phyloP scores from a whole-genome alignment of 2,888 invertebrate genomes.

The Machimus rusticus region DNA sequence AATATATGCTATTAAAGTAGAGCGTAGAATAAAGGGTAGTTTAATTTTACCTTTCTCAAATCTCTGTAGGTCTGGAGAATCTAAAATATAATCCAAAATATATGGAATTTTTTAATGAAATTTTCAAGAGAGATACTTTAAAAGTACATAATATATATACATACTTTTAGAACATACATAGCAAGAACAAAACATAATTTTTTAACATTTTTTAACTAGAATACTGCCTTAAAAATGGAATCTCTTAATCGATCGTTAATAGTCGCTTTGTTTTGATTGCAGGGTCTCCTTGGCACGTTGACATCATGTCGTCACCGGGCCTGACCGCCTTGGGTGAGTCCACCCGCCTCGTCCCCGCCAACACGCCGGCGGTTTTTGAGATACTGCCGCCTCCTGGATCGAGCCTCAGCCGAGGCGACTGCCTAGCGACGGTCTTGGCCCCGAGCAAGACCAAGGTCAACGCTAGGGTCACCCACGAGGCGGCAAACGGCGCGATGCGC shows the following conservation, averaged over 20 bases:
- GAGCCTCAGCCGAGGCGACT: slow-evolving; percentile 66
- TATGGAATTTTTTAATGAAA: no score
- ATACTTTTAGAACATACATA: no score
- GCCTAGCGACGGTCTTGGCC: slow-evolving; percentile 76
- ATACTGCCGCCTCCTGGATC: slow-evolving; percentile 66
- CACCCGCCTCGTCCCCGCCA: slow-evolving; percentile 88
- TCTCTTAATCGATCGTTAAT: neutral
- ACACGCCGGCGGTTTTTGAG: slow-evolving; percentile 88
- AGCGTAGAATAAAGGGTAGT: no score
- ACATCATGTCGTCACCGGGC: slow-evolving; percentile 82
- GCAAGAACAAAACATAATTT: no score
- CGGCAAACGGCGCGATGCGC: slow-evolving; percentile 82
- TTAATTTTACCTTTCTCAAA: no score
- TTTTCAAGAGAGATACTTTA: no score
- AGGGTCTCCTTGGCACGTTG: slow-evolving; percentile 96
- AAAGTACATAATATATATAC: no score
- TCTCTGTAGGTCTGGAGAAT: no score
- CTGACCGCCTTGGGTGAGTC: slow-evolving; percentile 86
- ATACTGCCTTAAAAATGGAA: neutral
- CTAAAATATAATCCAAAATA: no score
- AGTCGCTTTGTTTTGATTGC: slow-evolving; percentile 51
- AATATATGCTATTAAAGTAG: no score
- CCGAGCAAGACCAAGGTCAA: slow-evolving; percentile 85
- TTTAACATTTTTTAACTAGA: no score
- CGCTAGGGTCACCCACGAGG: slow-evolving; percentile 82